A percentile compares a stretch with the other conserved stretches of the same genome.
These are phyloP conservation scores for Stegodyphus mimosarum DNA, from an alignment of 1,140 invertebrate genomes.

Conservation along the genomic window DNA sequence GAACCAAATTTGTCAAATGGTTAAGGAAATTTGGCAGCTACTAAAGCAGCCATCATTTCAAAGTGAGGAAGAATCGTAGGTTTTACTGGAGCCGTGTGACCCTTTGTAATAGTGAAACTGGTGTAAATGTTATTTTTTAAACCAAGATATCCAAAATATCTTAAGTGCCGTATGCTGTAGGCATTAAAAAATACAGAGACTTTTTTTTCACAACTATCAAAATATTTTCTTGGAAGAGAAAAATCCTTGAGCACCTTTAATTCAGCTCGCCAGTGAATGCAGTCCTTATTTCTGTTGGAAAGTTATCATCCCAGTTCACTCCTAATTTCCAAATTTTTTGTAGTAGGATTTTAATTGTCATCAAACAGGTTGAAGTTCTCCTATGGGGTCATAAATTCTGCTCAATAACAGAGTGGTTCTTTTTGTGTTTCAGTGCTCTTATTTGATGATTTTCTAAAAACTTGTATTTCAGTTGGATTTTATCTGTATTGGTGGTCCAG, in stretches of 20 bases:
- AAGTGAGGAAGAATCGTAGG: slow-evolving; percentile 1
- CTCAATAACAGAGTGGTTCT: slow-evolving; percentile 32
- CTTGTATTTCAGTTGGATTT: neutral
- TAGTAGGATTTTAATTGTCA: slow-evolving; percentile 18
- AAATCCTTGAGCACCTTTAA: neutral
- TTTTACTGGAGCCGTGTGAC: slow-evolving; percentile 12
- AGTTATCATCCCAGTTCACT: slow-evolving; percentile 30
- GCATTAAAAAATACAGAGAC: slow-evolving; percentile 38
- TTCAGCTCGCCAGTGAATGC: neutral
- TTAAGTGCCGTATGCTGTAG: slow-evolving; percentile 50
- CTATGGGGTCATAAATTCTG: neutral
- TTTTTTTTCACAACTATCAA: slow-evolving; percentile 1
- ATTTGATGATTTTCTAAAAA: neutral
- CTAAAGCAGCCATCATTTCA: slow-evolving; percentile 8
- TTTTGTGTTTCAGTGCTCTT: slow-evolving; percentile 26
- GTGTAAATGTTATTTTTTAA: neutral
- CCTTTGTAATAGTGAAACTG: neutral
- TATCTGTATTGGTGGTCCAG: neutral
- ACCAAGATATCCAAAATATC: slow-evolving; percentile 2
- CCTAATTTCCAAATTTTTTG: slow-evolving; percentile 42
- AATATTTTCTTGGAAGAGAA: neutral
- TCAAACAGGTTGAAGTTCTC: neutral
- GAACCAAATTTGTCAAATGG: neutral
- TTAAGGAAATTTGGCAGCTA: neutral
- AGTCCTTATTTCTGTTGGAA: slow-evolving; percentile 1